Evolutionary conservation across 2,888 invertebrate species (phyloP).

Genomic region (Camponotus fellah): DNA sequence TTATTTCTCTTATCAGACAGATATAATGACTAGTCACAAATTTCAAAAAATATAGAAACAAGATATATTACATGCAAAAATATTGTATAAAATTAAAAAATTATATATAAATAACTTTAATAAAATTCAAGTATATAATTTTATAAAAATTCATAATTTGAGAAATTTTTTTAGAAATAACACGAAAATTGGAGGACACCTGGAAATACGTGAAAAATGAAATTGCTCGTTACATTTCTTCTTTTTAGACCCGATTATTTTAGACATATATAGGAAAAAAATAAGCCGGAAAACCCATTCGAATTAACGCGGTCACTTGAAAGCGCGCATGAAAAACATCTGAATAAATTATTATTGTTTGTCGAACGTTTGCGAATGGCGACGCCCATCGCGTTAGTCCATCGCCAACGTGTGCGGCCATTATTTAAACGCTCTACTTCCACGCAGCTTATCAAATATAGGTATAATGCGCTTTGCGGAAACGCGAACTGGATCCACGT

Average conservation of each 20-base stretch:
- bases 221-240: not conserved
- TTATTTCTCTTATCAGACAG: not conserved
- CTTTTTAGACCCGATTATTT: not conserved
- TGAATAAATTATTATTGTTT: constrained; percentile 86
- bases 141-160: not conserved
- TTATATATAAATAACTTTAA: no score
- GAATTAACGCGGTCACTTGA: constrained; percentile 66
- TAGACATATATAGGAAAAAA: not conserved
- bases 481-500: constrained; percentile 76
- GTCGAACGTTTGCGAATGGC: constrained; percentile 82
- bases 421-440: constrained; percentile 84
- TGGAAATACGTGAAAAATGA: not conserved
- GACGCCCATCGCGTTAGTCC: constrained; percentile 71
- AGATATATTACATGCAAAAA: no score
- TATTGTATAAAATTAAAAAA: no score
- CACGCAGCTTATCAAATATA: constrained; percentile 83
- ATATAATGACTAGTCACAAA: not conserved
- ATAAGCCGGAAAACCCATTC: constrained; percentile 33
- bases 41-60: no score
- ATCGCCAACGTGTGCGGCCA: constrained; percentile 71
- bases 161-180: not conserved
- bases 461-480: constrained; percentile 83
- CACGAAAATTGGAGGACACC: not conserved
- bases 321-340: constrained; percentile 83
- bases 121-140: no score